These are phyloP conservation scores for Ophion ventricosus DNA, from an alignment of 2,888 invertebrate genomes.

Conservation along the genomic window DNA sequence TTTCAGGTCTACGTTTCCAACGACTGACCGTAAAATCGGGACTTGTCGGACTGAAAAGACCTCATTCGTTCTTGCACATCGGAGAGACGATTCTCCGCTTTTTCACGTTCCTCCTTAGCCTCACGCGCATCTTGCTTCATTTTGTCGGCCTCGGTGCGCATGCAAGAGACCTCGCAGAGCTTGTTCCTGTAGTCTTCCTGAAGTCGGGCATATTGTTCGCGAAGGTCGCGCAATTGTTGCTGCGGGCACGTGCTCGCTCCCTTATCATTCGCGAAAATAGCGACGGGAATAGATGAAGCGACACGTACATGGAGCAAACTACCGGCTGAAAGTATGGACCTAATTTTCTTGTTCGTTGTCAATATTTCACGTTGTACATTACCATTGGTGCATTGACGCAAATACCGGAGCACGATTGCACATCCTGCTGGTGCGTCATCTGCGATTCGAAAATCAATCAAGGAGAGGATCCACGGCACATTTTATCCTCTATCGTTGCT, in stretches of 20 bases:
- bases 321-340: no score
- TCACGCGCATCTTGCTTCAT: slow-evolving; percentile 83
- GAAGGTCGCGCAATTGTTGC: slow-evolving; percentile 85
- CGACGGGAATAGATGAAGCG: no score
- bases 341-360: no score
- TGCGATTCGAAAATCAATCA: slow-evolving; percentile 68
- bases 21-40: slow-evolving; percentile 76
- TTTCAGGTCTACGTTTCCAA: slow-evolving; percentile 1
- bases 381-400: slow-evolving; percentile 77
- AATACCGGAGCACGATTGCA: slow-evolving; percentile 73
- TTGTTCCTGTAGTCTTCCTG: slow-evolving; percentile 89
- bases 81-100: slow-evolving; percentile 86
- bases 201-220: slow-evolving; percentile 86
- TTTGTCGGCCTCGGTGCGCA: slow-evolving; percentile 84
- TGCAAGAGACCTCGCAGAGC: slow-evolving; percentile 87
- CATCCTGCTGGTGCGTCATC: slow-evolving; percentile 68
- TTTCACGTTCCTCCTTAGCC: slow-evolving; percentile 84
- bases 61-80: slow-evolving; percentile 85
- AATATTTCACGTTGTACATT: slow-evolving; percentile 37
- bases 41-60: slow-evolving; percentile 81
- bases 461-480: slow-evolving; percentile 13
- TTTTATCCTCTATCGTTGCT: slow-evolving; percentile 43
- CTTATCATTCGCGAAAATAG: slow-evolving; percentile 41
- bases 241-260: slow-evolving; percentile 81
- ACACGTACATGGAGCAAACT: no score